Base-by-base conservation (phyloP, 2,113 vertebrate species). In the Diadophis punctatus region DNA sequence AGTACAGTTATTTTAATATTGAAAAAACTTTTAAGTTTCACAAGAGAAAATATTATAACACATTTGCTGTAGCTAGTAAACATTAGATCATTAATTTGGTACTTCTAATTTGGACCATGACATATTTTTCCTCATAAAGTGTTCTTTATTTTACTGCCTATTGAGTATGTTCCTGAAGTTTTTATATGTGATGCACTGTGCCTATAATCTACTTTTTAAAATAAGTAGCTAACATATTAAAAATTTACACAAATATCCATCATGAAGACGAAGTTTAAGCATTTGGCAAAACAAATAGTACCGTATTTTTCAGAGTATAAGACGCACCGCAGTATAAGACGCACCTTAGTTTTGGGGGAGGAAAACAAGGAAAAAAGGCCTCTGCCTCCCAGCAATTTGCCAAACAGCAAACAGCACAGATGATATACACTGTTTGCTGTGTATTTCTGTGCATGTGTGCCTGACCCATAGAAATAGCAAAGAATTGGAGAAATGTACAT, bases 281-380 rank as follows among this genome's bases (percentile, higher is more conserved):
- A 55, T 88, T 94, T 94, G 90, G 93, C 95, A 95, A 93, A 90
- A 95, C 80, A 84, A 93, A 91, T 91, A 53, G 16, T n/a, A n/a
- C n/a, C n/a, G n/a, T n/a, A n/a, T n/a, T n/a, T n/a, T n/a, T n/a
- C n/a, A n/a, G n/a, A n/a, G n/a, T n/a, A n/a, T n/a, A n/a, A n/a
- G n/a, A n/a, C n/a, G n/a, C n/a, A n/a, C n/a, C n/a, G n/a, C n/a
- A n/a, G n/a, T n/a, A n/a, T n/a, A n/a, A n/a, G n/a, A n/a, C n/a
- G n/a, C n/a, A n/a, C n/a, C n/a, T n/a, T n/a, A n/a, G n/a, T n/a
- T n/a, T n/a, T n/a, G n/a, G n/a, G n/a, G n/a, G n/a, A n/a, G n/a
- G n/a, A n/a, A n/a, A n/a, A n/a, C n/a, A n/a, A n/a, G n/a, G n/a
- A n/a, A n/a, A n/a, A n/a, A n/a, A n/a, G n/a, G n/a, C n/a, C n/a